Base-by-base conservation (phyloP, 2,888 invertebrate species). In the Iselma pallidipennis region DNA sequence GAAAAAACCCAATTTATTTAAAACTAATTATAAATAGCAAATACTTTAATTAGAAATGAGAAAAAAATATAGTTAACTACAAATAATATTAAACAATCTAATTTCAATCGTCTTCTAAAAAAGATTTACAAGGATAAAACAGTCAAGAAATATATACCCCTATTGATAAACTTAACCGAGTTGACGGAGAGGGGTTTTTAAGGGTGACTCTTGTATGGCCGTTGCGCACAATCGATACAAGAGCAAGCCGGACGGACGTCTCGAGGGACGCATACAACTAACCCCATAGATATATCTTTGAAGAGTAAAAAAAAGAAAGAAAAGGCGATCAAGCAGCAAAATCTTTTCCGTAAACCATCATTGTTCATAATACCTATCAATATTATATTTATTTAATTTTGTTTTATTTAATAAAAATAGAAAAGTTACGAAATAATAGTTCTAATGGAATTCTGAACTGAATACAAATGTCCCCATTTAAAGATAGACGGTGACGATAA, bases 151-250 rank as follows among this genome's bases (percentile, higher is more conserved):
- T 14, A 31, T 14, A n/a, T 31, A 51, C 19, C 28, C 51, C 28
- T 25, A 14, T 51, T 51, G 51, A 51, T 49, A 5, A 7, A 37
- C 23, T 21, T 33, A 10, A 31, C 42, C 14, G 53, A 37, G 14
- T 33, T 19, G 54, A 23, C 37, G 52, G 59, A 58, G 42, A 19
- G 56, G 57, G 25, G 42, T 58, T 48, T 58, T 37, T 25, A 56
- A 57, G 57, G 57, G 59, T 57, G 58, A 61, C 64, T n/a, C n/a
- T 64, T 61, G 61, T 21, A 9, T 45, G 55, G 56, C 61, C 60
- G 53, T 57, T 54, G 65, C 69, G 69, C 67, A 67, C 66, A 69
- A 69, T 69, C 69, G 67, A 69, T 69, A 69, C 69, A 59, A 56
- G 61, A 61, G 59, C 66, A 65, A 57, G 63, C 65, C 60, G 66